Evolutionary conservation across 2,113 vertebrate genomes (phyloP).

Genomic region (Toxotes jaculatrix): DNA sequence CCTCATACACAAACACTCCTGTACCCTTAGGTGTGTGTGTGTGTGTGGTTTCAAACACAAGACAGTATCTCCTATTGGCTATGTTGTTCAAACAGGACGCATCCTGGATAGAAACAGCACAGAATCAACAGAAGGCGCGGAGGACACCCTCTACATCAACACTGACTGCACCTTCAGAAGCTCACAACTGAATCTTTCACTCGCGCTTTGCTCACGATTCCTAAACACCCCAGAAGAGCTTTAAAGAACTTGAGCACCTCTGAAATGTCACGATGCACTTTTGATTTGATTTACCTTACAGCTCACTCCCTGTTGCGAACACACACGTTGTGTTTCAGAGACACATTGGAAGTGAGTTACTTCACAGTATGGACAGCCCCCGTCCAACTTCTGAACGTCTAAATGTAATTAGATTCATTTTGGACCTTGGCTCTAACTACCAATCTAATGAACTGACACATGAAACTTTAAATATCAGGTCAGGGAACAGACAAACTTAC

Average conservation of each 20-base stretch:
- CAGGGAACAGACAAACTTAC: background rate
- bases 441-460: background rate
- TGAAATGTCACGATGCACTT: background rate
- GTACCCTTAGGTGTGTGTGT: slow-evolving; percentile 45
- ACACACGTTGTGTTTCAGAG: background rate
- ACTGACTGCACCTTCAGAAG: background rate
- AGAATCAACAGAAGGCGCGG: slow-evolving; percentile 32
- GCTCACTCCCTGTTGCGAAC: background rate
- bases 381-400: too few relatives aligned
- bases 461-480: background rate
- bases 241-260: background rate
- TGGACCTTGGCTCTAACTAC: background rate
- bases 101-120: slow-evolving; percentile 62
- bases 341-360: background rate
- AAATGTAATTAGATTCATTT: too few relatives aligned
- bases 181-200: background rate
- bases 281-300: background rate
- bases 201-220: background rate
- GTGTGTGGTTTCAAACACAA: slow-evolving; percentile 51
- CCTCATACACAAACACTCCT: slow-evolving; percentile 51
- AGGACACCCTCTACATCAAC: slow-evolving; percentile 46
- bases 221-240: background rate
- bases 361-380: background rate
- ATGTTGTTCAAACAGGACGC: slow-evolving; percentile 66
- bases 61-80: slow-evolving; percentile 21